A percentile compares a stretch with the other conserved stretches of the same genome.
These are phyloP conservation scores for Planococcus citri DNA, from an alignment of 1,140 invertebrate genomes.

Conservation along the genomic window DNA sequence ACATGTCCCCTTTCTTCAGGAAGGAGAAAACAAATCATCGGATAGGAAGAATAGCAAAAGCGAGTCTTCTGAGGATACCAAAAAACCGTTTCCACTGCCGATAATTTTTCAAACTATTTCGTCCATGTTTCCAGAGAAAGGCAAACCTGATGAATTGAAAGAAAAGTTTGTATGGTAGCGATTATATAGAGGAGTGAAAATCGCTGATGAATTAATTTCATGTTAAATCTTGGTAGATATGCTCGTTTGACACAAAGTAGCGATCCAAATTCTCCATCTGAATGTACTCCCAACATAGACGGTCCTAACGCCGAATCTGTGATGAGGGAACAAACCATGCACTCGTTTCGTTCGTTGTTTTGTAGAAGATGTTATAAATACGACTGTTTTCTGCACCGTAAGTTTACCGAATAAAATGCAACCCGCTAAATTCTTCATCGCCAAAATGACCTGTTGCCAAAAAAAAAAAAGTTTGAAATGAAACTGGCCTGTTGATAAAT, in stretches of 20 bases:
- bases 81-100: conserved; percentile 34
- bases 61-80: conserved; percentile 23
- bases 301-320: conserved; percentile 82
- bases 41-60: conserved; percentile 12
- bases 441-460: too few species aligned
- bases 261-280: conserved; percentile 66
- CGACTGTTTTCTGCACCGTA: conserved; percentile 91
- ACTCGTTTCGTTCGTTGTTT: conserved; percentile 93
- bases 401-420: conserved; percentile 35
- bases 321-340: conserved; percentile 84
- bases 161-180: conserved; percentile 56
- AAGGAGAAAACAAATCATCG: not conserved
- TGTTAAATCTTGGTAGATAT: not conserved
- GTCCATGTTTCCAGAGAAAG: conserved; percentile 84
- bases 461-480: not conserved
- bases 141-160: conserved; percentile 69
- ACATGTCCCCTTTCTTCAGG: not conserved
- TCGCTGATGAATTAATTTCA: not conserved
- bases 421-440: not conserved
- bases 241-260: conserved; percentile 31
- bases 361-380: conserved; percentile 95
- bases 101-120: conserved; percentile 83
- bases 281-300: conserved; percentile 95
- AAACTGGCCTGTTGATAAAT: too few species aligned
- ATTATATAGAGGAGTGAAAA: too few species aligned